These are phyloP conservation scores for Cyclophora punctaria DNA, from an alignment of 2,888 invertebrate genomes.

Conservation along the genomic window DNA sequence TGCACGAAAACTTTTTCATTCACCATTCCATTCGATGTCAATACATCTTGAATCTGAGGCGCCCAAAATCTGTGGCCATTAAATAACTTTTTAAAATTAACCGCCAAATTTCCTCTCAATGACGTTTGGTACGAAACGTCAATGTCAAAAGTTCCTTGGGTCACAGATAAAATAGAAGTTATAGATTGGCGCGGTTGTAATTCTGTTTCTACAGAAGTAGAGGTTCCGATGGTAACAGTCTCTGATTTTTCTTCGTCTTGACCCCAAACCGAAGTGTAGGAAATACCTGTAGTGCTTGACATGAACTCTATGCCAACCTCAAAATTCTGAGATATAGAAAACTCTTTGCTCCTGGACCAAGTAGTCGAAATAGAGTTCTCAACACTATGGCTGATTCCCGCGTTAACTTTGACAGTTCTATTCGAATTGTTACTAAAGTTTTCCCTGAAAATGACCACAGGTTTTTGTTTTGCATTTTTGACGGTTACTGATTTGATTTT, in stretches of 20 bases:
- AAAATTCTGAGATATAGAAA: conserved; percentile 41
- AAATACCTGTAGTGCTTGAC: conserved; percentile 40
- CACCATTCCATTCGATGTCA: conserved; percentile 32
- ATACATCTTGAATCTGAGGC: conserved; percentile 36
- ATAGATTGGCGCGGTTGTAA: conserved; percentile 45
- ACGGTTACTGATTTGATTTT: conserved; percentile 37
- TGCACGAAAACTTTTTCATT: conserved; percentile 37
- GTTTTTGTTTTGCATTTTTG: conserved; percentile 26
- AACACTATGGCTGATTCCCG: conserved; percentile 48
- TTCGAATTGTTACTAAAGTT: conserved; percentile 49
- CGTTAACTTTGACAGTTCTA: conserved; percentile 49
- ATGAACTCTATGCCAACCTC: conserved; percentile 47
- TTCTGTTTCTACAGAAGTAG: conserved; percentile 46
- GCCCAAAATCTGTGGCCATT: conserved; percentile 54
- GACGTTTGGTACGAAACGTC: conserved; percentile 39
- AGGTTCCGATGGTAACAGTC: conserved; percentile 41
- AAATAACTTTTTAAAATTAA: conserved; percentile 37
- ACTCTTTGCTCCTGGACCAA: conserved; percentile 42
- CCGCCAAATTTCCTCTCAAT: conserved; percentile 48
- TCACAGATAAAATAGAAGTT: conserved; percentile 46
- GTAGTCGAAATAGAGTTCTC: conserved; percentile 47
- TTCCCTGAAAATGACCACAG: conserved; percentile 37
- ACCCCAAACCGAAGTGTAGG: conserved; percentile 46
- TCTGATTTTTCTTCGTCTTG: conserved; percentile 45
- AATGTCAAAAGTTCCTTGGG: conserved; percentile 39